phyloP scores from a whole-genome alignment of 1,140 invertebrate genomes.

The Heliconius eleuchia region DNA sequence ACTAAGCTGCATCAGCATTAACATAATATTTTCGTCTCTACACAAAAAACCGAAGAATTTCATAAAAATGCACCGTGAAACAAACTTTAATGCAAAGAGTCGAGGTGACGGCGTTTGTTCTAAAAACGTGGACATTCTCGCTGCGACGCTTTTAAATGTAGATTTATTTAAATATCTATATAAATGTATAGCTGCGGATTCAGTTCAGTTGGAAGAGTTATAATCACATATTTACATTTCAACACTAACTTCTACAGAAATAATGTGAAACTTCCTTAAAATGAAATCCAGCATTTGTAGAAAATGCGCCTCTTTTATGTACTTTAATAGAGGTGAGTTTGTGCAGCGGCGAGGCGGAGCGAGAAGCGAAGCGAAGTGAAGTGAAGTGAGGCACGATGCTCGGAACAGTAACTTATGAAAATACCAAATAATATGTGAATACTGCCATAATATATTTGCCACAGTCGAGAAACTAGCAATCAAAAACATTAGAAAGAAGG shows the following conservation, averaged over 20 bases:
- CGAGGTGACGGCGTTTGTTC: conserved; percentile 5
- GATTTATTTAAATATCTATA: conserved; percentile 29
- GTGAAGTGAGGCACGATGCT: not conserved
- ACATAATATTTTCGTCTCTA: conserved; percentile 11
- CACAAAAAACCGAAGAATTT: conserved; percentile 9
- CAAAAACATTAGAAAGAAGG: not conserved
- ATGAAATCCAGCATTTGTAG: conserved; percentile 1
- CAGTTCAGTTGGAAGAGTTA: conserved; percentile 6
- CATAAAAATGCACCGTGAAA: conserved; percentile 17
- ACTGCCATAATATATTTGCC: not conserved
- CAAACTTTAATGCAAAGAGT: conserved; percentile 19
- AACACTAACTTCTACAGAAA: conserved; percentile 9
- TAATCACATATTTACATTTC: conserved; percentile 18
- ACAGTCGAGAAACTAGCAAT: not conserved
- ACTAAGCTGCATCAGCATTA: not conserved
- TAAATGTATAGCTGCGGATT: not conserved
- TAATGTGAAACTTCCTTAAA: conserved; percentile 9
- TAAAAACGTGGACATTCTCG: conserved; percentile 13
- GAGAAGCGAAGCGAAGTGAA: not conserved
- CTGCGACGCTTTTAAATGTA: conserved; percentile 26
- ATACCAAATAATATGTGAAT: not conserved
- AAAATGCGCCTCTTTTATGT: not conserved
- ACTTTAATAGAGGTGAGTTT: conserved; percentile 1
- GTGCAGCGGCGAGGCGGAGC: not conserved
- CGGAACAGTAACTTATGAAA: not conserved